A percentile compares a stretch with the other conserved stretches of the same genome.
These are phyloP conservation scores for Calycopis cecrops DNA, from an alignment of 1,140 invertebrate genomes.

Conservation along the genomic window DNA sequence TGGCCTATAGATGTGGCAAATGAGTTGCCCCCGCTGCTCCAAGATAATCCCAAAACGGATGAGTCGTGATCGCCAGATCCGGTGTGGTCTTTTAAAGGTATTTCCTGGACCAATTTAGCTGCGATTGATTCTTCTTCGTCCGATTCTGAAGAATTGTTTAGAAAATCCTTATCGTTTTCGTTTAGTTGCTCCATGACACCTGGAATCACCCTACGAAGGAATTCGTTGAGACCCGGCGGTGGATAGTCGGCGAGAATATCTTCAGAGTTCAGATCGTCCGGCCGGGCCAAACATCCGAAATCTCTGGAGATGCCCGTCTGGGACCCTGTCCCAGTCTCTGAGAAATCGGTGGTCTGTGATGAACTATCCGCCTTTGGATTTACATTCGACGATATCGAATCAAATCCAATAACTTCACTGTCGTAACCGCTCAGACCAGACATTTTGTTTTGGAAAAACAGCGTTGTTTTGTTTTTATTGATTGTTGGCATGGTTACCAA, in stretches of 20 bases:
- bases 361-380: slow-evolving; percentile 23
- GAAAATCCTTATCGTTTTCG: slow-evolving; percentile 38
- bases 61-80: slow-evolving; percentile 45
- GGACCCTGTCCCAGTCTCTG: slow-evolving; percentile 30
- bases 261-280: slow-evolving; percentile 36
- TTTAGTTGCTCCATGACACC: slow-evolving; percentile 54
- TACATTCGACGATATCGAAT: slow-evolving; percentile 32
- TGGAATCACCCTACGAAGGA: slow-evolving; percentile 50
- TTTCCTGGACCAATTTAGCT: slow-evolving; percentile 47
- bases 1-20: slow-evolving; percentile 49
- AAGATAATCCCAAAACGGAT: slow-evolving; percentile 41
- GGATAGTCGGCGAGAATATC: slow-evolving; percentile 40
- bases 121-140: slow-evolving; percentile 48
- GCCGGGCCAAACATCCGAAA: slow-evolving; percentile 32
- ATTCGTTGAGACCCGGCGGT: slow-evolving; percentile 48
- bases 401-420: slow-evolving; percentile 54
- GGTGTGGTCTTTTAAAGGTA: slow-evolving; percentile 35
- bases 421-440: slow-evolving; percentile 55
- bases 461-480: slow-evolving; percentile 23
- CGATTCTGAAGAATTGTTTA: slow-evolving; percentile 51
- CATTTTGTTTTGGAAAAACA: slow-evolving; percentile 32
- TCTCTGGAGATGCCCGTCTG: slow-evolving; percentile 44
- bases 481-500: slow-evolving; percentile 12
- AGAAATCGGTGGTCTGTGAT: slow-evolving; percentile 50
- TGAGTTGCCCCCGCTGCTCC: slow-evolving; percentile 56